phyloP scores from a whole-genome alignment of 2,888 invertebrate species.

The Pyrgus malvae region DNA sequence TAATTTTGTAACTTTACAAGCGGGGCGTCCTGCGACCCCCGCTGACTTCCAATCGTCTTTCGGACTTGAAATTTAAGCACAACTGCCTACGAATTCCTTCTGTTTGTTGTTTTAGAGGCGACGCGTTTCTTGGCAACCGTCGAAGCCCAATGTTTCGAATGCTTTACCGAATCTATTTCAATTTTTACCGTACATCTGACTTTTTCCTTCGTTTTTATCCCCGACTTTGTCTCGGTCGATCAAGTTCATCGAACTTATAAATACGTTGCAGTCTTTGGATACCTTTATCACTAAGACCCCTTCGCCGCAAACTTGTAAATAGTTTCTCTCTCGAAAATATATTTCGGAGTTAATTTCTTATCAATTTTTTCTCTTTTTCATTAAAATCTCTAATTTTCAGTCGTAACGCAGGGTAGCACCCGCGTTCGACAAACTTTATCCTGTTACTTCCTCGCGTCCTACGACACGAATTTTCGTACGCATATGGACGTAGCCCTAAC shows the following conservation, averaged over 20 bases:
- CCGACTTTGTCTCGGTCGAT: conserved; percentile 60
- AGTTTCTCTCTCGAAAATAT: conserved; percentile 76
- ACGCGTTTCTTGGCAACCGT: conserved; percentile 37
- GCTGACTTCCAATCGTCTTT: conserved; percentile 34
- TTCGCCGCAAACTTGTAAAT: conserved; percentile 74
- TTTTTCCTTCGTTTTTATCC: conserved; percentile 65
- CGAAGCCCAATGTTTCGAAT: conserved; percentile 40
- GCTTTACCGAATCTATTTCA: conserved; percentile 54
- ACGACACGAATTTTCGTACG: conserved; percentile 32
- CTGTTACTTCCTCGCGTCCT: conserved; percentile 24
- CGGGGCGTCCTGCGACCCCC: conserved; percentile 42
- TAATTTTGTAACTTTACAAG: conserved; percentile 35
- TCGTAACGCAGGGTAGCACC: conserved; percentile 25
- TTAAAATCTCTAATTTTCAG: conserved; percentile 44
- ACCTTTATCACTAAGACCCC: conserved; percentile 78
- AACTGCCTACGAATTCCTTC: conserved; percentile 38
- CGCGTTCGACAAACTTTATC: conserved; percentile 19
- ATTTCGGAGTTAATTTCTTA: conserved; percentile 67
- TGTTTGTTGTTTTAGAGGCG: conserved; percentile 38
- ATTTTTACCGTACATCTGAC: conserved; percentile 66
- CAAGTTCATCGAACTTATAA: conserved; percentile 74
- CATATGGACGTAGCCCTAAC: conserved; percentile 34
- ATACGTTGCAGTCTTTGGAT: conserved; percentile 81
- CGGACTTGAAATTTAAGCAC: conserved; percentile 32
- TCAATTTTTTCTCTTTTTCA: conserved; percentile 55